These are phyloP conservation scores for Oreonectes daqikongensis DNA, from an alignment of 2,797 vertebrate genomes.

Conservation along the genomic window DNA sequence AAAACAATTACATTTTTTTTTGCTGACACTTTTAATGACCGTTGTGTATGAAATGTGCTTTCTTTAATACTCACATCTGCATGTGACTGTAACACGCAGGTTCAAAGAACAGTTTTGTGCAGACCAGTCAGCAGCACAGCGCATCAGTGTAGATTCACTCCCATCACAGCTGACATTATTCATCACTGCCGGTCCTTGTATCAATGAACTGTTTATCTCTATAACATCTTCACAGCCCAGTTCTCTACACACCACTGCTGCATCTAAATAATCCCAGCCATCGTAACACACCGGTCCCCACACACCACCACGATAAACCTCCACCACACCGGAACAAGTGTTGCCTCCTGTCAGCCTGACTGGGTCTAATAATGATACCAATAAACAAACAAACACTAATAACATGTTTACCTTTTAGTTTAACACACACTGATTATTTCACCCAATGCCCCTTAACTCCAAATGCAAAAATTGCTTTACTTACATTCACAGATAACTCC, in stretches of 20 bases:
- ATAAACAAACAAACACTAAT: not conserved
- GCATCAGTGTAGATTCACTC: conserved; percentile 14
- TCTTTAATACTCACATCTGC: not conserved
- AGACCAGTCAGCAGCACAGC: not conserved
- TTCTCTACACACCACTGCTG: not conserved
- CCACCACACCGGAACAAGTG: not conserved
- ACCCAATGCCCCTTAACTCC: not conserved
- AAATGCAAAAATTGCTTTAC: not conserved
- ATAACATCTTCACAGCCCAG: conserved; percentile 21
- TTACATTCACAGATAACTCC: not conserved
- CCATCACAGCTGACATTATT: conserved; percentile 22
- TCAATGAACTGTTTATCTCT: conserved; percentile 23
- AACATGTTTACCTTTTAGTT: not conserved
- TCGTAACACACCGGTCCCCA: conserved; percentile 13
- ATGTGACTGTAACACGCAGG: not conserved
- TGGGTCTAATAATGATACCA: not conserved
- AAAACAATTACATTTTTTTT: not conserved
- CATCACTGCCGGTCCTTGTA: not conserved
- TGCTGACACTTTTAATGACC: too few relatives aligned
- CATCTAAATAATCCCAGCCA: not conserved
- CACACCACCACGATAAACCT: not conserved
- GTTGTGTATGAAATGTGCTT: too few relatives aligned
- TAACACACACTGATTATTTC: not conserved
- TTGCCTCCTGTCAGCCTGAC: not conserved
- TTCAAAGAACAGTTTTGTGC: not conserved